Evolutionary conservation across 1,140 invertebrate species (phyloP).

Genomic region (Drosophila mojavensis): DNA sequence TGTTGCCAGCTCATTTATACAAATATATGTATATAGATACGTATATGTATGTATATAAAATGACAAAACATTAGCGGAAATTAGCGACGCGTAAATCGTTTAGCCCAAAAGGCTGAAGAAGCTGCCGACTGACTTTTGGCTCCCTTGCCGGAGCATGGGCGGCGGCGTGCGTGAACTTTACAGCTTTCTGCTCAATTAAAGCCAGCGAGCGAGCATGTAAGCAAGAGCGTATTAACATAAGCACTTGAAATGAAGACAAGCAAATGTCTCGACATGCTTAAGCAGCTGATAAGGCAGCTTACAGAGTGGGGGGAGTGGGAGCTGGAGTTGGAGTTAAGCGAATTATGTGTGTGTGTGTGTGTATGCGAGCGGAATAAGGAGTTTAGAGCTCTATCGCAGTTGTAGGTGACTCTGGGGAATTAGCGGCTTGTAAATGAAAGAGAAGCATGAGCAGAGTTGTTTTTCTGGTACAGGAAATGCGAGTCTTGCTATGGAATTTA

Average conservation of each 20-base stretch:
- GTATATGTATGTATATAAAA: slow-evolving; percentile 36
- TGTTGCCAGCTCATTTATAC: slow-evolving; percentile 68
- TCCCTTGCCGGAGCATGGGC: slow-evolving; percentile 11
- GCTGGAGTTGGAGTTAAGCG: background rate
- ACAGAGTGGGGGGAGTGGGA: background rate
- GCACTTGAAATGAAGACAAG: slow-evolving; percentile 4
- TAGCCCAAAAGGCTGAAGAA: slow-evolving; percentile 52
- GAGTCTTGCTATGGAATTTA: background rate
- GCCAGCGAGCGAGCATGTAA: slow-evolving; percentile 17
- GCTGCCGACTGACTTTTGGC: background rate
- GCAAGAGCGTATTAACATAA: slow-evolving; percentile 22
- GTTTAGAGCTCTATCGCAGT: no score
- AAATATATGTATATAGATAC: slow-evolving; percentile 51
- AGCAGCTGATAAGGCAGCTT: background rate
- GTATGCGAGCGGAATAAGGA: background rate
- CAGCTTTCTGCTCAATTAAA: slow-evolving; percentile 64
- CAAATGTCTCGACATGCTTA: slow-evolving; percentile 3
- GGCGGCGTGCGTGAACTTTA: slow-evolving; percentile 47
- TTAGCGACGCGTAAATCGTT: slow-evolving; percentile 79
- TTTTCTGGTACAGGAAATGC: no score
- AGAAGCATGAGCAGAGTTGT: background rate
- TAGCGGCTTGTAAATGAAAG: background rate
- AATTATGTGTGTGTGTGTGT: background rate
- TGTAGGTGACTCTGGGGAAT: background rate
- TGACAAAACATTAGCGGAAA: slow-evolving; percentile 77